Evolutionary conservation across 53 echinoderm and acorn worm species (phyloP).

Genomic region (Apostichopus leukothele): DNA sequence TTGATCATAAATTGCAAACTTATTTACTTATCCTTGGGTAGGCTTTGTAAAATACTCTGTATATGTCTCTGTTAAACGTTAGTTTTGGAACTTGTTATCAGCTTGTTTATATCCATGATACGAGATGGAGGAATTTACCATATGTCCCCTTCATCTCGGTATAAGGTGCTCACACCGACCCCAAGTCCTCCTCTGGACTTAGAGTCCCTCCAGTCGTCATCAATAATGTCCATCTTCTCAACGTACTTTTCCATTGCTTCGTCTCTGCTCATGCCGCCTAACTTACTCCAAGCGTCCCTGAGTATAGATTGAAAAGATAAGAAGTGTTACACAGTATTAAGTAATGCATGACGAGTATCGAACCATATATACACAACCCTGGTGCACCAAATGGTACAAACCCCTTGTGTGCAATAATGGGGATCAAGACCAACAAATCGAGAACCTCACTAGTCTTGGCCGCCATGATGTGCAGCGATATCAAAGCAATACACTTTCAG

Average conservation of each 20-base stretch:
- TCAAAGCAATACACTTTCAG: no score
- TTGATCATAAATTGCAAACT: no score
- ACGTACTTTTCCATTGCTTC: conserved; percentile 85
- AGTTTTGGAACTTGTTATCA: no score
- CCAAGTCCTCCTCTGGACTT: conserved; percentile 57
- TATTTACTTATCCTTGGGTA: no score
- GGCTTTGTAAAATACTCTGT: no score
- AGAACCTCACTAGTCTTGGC: no score
- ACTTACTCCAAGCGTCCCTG: conserved; percentile 92
- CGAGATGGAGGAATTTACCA: conserved; percentile 49
- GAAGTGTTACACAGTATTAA: background rate
- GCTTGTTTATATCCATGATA: no score
- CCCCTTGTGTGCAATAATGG: no score
- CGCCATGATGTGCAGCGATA: no score
- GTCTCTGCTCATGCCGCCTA: conserved; percentile 72
- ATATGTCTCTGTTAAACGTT: no score
- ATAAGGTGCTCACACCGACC: conserved; percentile 81
- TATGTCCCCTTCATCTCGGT: conserved; percentile 67
- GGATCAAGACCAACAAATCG: no score
- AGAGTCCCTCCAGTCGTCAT: conserved; percentile 64
- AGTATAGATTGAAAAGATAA: background rate
- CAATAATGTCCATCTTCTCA: conserved; percentile 59
- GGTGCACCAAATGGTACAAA: background rate
- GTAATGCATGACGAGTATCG: background rate
- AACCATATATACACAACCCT: background rate